These are phyloP conservation scores for Cataglyphis hispanica DNA, from an alignment of 1,140 invertebrate genomes.

Conservation along the genomic window DNA sequence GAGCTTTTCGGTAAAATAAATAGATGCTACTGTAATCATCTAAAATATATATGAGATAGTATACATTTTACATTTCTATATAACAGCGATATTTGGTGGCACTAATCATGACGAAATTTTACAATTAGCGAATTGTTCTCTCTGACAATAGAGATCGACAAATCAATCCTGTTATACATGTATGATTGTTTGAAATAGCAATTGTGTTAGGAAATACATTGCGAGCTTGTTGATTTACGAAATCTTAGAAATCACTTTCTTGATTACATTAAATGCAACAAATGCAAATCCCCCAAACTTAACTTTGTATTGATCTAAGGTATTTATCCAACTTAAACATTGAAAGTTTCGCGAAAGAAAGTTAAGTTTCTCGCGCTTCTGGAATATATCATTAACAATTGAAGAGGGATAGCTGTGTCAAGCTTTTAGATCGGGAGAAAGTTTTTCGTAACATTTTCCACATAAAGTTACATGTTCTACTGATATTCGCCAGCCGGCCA, in stretches of 20 bases:
- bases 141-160: background rate
- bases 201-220: background rate
- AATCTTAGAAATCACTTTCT: background rate
- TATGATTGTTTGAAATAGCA: background rate
- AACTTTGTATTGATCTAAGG: conserved; percentile 24
- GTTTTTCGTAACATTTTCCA: conserved; percentile 59
- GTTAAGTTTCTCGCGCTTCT: background rate
- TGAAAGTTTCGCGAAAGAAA: background rate
- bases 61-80: conserved; percentile 17
- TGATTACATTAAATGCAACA: background rate
- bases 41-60: background rate
- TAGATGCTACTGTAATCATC: conserved; percentile 8
- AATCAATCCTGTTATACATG: background rate
- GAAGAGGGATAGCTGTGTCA: background rate
- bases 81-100: background rate
- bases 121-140: background rate
- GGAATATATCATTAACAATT: conserved; percentile 61
- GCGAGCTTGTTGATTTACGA: background rate
- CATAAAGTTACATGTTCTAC: conserved; percentile 59
- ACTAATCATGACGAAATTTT: conserved; percentile 18
- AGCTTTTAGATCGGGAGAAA: conserved; percentile 36
- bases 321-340: conserved; percentile 23
- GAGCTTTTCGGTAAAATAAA: background rate
- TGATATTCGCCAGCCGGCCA: conserved; percentile 43
- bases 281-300: background rate